Conservation (phyloP, 2,888 invertebrate genomes). For the Pachymerium ferrugineum region DNA sequence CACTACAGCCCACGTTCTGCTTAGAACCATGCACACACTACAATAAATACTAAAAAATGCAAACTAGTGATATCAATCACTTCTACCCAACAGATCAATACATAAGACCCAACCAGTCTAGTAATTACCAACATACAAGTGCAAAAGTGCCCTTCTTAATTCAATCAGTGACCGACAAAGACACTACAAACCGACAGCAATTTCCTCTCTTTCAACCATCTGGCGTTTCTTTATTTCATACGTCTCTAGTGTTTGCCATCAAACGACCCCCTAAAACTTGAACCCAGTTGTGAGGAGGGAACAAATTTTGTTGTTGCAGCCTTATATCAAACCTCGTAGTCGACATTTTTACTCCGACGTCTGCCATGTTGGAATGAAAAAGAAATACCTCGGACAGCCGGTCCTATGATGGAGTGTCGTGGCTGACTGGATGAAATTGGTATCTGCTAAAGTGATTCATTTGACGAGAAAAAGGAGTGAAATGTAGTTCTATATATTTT, state of each 20-base stretch:
- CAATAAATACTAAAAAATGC: no score
- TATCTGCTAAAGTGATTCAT: background rate
- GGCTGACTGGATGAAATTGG: constrained; percentile 2
- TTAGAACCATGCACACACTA: no score
- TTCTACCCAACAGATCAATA: no score
- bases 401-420: background rate
- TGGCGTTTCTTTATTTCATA: no score
- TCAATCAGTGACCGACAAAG: no score
- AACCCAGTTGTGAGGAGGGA: background rate
- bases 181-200: background rate
- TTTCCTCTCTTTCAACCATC: background rate
- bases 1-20: no score
- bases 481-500: background rate
- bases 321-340: background rate
- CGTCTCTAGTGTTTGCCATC: background rate
- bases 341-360: background rate
- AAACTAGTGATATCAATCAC: no score
- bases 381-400: background rate
- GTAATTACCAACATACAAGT: no score
- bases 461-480: background rate
- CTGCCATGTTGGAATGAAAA: constrained; percentile 3
- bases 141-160: no score
- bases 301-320: background rate
- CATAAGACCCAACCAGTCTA: no score
- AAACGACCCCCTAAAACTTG: background rate